A percentile compares a stretch with the other conserved stretches of the same genome.
phyloP scores from a whole-genome alignment of 2,888 invertebrate species.

The Omphaloscelis lunosa region DNA sequence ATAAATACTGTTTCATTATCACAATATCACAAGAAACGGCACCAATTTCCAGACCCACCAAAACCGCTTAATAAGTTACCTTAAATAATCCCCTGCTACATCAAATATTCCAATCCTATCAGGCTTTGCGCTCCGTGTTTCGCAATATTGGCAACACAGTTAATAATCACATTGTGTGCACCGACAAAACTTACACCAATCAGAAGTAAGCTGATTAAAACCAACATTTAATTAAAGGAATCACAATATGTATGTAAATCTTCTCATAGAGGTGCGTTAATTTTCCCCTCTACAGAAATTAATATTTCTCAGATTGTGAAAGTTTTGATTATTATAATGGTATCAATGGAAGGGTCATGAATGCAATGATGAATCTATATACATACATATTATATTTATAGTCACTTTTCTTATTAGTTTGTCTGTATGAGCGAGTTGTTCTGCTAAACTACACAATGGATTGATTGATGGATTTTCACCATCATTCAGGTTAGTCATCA shows the following conservation, averaged over 20 bases:
- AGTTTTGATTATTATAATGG: neutral
- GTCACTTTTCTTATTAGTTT: too few relatives aligned
- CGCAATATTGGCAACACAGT: slow-evolving; percentile 39
- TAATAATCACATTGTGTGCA: slow-evolving; percentile 31
- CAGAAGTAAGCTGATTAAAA: slow-evolving; percentile 61
- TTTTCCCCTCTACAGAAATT: neutral
- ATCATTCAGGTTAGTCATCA: too few relatives aligned
- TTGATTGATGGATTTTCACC: neutral
- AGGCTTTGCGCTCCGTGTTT: slow-evolving; percentile 8
- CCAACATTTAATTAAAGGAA: slow-evolving; percentile 51
- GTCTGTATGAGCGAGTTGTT: neutral
- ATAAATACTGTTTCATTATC: neutral
- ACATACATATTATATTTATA: too few relatives aligned
- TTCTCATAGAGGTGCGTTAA: slow-evolving; percentile 29
- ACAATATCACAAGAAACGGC: neutral
- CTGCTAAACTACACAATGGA: neutral
- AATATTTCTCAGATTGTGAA: slow-evolving; percentile 6
- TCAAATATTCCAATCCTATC: slow-evolving; percentile 45
- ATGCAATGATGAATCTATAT: neutral
- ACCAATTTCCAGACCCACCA: neutral
- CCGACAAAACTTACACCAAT: slow-evolving; percentile 24
- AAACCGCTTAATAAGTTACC: neutral
- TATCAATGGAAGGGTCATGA: neutral
- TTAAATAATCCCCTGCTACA: neutral
- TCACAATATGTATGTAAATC: slow-evolving; percentile 25